Evolutionary conservation across 2,797 vertebrate genomes (phyloP), one percentile per base, ranked within the genome.

Genomic region (Leptoclinus maculatus): DNA sequence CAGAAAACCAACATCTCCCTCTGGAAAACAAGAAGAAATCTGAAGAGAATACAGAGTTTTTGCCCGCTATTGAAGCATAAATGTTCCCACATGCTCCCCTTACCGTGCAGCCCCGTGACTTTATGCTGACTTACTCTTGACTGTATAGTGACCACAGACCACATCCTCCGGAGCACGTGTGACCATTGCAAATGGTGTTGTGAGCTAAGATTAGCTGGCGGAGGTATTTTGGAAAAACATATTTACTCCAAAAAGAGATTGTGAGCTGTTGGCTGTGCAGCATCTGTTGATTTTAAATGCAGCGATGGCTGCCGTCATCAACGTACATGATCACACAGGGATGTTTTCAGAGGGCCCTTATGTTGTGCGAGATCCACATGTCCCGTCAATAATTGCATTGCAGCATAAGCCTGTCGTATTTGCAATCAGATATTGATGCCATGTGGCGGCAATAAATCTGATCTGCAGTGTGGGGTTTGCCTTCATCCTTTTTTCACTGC

Each of bases 141-240:
- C 66, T 77, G 43, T 25, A 7, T 34, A 75, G 58, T 75, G 92
- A 92, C 95, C 94, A 89, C 93, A 94, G 88, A 92, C 95, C 95
- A 93, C 92, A 92, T 95, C 90, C 91, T 90, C 78, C 65, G 83
- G 69, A 82, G 63, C 80, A 80, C 53, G 73, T 83, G 72, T 71
- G 86, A 85, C 78, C 68, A 62, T 89, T 89, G 84, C 63, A 79
- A 85, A 84, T 64, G 39, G 32, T 67, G 66, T 65, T 84, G 32
- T 45, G 36, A 75, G 39, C 76, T 81, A 76, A 80, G 32, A 86
- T 84, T 78, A 74, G 77, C 71, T 64, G 53, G 38, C 41, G 17
- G 78, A 80, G 7, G 29, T 79, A 56, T 76, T 83, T 34, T 75
- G 45, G 53, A 70, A 83, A 68, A 84, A 84, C 66, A 74, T 19